Evolutionary conservation across 2,797 vertebrate genomes (phyloP), one percentile per base, ranked within the genome.

Genomic region (Karalla daura): DNA sequence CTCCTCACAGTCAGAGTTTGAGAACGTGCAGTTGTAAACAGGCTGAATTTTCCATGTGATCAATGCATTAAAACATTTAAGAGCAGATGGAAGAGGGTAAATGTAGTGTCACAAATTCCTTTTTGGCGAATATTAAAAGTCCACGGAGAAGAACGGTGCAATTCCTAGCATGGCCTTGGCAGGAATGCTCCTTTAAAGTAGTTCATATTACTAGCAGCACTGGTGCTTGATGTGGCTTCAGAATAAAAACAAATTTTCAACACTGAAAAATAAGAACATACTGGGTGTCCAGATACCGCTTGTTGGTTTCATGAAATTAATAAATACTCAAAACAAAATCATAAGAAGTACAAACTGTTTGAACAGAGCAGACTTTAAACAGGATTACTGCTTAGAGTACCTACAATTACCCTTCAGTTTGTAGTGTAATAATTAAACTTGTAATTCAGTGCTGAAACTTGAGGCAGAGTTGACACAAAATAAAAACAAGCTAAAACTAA

Each of bases 401-500:
- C 11, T 53, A 51, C 21, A 70, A 70, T 55, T 43, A 23, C 55
- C 66, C 28, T 47, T 43, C 18, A 50, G 17, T 32, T 49, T 61
- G 56, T 44, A 65, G 20, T 46, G 17, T 20, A 40, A 41, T 37
- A 8, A 39, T 56, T 39, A 50, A 44, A 50, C 49, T 28, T 60
- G 51, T 37, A 46, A 63, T 40, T 81, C 61, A 72, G 72, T 74
- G 83, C 70, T 61, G 60, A 79, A 70, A 71, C 21, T 36, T 47
- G 33, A 78, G 70, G 78, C 78, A 75, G 66, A 70, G n/a, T 30
- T 25, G 23, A 88, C 13, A 36, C 70, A 49, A 76, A 56, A 25
- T 49, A 63, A 63, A 8, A 53, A 56, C 6, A 7, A 20, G 46
- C 77, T 82, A 64, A 67, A 62, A 68, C 93, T 71, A 94, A 17